Base-by-base conservation (phyloP, 2,888 invertebrate genomes). In the Aphrophora alni region DNA sequence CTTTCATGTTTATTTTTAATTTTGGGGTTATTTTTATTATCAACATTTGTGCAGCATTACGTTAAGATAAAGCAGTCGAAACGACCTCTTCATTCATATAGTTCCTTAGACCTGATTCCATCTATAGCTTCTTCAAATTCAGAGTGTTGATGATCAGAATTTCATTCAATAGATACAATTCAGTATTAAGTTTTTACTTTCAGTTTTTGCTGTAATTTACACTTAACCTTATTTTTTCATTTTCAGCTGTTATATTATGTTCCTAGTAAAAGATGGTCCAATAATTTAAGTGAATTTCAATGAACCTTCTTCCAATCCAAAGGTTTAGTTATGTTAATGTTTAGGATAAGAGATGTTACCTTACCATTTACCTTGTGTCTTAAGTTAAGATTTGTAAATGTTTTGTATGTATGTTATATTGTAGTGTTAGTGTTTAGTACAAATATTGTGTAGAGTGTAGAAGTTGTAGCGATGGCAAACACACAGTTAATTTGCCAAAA, bases 61-160 rank as follows among this genome's bases (percentile, higher is more conserved):
- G 73, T 80, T 21, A 74, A 76, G 33, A 75, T 78, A 38, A 68
- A 75, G 28, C 73, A 75, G 27, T 33, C 69, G 21, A 80, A 51
- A 12, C 80, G 74, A 21, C 51, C 83, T 38, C 80, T 84, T 25
- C 81, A 81, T 77, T 85, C 85, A 0, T 85, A 85, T 77, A 85
- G 84, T 75, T 85, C 85, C 17, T 79, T 85, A 72, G 85, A 85
- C 80, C 83, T 84, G 51, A 80, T 85, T 71, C 84, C 85, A 21
- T 59, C 59, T 21, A 59, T 59, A 59, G 59, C 59, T n/a, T 59
- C 59, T 21, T 59, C 59, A 4, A 59, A 59, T 21, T 59, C 59
- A 7, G 59, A 59, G 21, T 59, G 59, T 21, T 59, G 59, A 59
- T 12, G 14, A 14, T 14, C 44, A 44, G 2, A 12, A 44, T 14